These are phyloP conservation scores for Cephus rjabovi DNA, from an alignment of 2,888 invertebrate genomes.

Conservation along the genomic window DNA sequence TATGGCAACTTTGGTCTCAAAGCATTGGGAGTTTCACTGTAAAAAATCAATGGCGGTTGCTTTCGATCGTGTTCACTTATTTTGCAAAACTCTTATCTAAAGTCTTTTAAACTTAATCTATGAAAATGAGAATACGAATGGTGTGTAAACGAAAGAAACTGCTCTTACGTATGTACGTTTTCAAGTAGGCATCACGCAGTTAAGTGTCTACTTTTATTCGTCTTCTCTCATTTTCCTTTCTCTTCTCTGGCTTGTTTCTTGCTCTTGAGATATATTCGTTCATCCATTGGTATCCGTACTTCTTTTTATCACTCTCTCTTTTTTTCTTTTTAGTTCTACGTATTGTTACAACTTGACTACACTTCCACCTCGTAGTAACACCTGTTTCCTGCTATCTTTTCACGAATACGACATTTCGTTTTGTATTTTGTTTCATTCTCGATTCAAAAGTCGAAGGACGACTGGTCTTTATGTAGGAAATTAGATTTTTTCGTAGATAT, in stretches of 20 bases:
- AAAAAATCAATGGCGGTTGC: slow-evolving; percentile 2
- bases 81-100: background rate
- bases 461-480: too few relatives aligned
- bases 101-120: background rate
- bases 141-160: background rate
- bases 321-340: background rate
- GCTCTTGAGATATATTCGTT: background rate
- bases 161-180: background rate
- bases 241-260: background rate
- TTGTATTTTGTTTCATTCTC: too few relatives aligned
- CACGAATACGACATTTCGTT: too few relatives aligned
- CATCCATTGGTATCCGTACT: background rate
- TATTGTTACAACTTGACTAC: background rate
- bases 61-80: background rate
- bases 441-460: too few relatives aligned
- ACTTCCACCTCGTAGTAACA: too few relatives aligned
- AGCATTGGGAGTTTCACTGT: slow-evolving; percentile 2
- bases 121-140: background rate
- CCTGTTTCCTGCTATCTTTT: too few relatives aligned
- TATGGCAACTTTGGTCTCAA: slow-evolving; percentile 8
- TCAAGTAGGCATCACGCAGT: background rate
- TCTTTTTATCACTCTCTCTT: background rate
- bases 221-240: background rate
- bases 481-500: too few relatives aligned
- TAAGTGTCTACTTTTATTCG: background rate